Evolutionary conservation across 2,888 invertebrate genomes (phyloP).

Genomic region (Nephrotoma appendiculata): DNA sequence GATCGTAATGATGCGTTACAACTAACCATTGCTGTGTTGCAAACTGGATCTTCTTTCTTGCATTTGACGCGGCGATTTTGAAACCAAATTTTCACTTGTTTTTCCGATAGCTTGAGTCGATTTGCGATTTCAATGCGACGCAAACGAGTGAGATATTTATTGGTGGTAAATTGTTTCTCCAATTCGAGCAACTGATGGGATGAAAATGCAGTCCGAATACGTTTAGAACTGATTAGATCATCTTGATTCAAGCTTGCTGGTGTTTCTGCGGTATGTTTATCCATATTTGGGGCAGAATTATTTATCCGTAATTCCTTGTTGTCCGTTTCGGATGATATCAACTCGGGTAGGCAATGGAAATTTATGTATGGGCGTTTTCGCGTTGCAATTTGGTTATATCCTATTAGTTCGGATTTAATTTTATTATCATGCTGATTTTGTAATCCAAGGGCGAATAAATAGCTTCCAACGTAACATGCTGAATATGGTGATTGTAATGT

Average conservation of each 20-base stretch:
- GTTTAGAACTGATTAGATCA: conserved; percentile 37
- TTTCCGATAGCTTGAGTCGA: conserved; percentile 73
- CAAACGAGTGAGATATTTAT: conserved; percentile 81
- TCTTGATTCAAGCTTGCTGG: conserved; percentile 30
- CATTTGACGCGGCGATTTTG: conserved; percentile 86
- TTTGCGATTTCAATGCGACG: conserved; percentile 89
- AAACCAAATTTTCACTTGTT: conserved; percentile 93
- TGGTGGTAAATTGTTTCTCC: conserved; percentile 76
- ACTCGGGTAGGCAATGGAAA: not conserved
- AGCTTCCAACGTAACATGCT: conserved; percentile 46
- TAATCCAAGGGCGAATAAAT: conserved; percentile 46
- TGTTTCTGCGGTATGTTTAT: conserved; percentile 39
- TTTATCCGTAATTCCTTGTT: not conserved
- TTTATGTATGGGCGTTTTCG: conserved; percentile 11
- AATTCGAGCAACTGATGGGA: conserved; percentile 76
- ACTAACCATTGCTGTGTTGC: not conserved
- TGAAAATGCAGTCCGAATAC: conserved; percentile 88
- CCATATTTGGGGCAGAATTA: conserved; percentile 17
- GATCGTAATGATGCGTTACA: not conserved
- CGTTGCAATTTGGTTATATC: conserved; percentile 15
- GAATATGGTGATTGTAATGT: conserved; percentile 44
- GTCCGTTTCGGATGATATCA: not conserved
- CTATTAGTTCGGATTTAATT: conserved; percentile 22
- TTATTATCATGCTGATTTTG: conserved; percentile 40
- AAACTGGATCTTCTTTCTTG: conserved; percentile 48